Evolutionary conservation across 2,888 invertebrate genomes (phyloP).

Genomic region (Crepidodera aurea): DNA sequence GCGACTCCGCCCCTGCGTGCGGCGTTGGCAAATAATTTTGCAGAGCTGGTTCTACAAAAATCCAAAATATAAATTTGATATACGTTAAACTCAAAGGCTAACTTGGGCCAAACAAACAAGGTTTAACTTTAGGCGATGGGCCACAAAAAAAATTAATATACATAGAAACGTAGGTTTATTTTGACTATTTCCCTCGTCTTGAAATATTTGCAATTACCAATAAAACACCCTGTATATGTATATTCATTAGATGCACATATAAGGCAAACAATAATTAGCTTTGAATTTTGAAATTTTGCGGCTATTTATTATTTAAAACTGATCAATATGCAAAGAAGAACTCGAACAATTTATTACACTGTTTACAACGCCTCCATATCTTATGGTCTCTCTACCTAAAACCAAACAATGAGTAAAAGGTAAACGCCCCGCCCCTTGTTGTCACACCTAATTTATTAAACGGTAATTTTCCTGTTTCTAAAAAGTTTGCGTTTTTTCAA

Average conservation of each 20-base stretch:
- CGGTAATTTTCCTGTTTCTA: slow-evolving; percentile 17
- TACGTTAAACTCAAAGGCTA: too few relatives aligned
- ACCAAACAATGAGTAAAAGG: slow-evolving; percentile 30
- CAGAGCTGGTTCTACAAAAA: not conserved
- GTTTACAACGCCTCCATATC: slow-evolving; percentile 19
- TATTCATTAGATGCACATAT: not conserved
- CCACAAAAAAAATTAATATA: too few relatives aligned
- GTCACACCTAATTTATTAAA: slow-evolving; percentile 31
- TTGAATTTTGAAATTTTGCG: slow-evolving; percentile 1
- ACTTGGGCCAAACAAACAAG: too few relatives aligned
- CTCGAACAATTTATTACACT: slow-evolving; percentile 18
- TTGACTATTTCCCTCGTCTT: too few relatives aligned
- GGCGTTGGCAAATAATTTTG: slow-evolving; percentile 4
- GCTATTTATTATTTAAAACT: slow-evolving; percentile 18
- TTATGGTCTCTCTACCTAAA: slow-evolving; percentile 16
- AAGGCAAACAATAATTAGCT: slow-evolving; percentile 11
- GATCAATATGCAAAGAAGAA: slow-evolving; percentile 24
- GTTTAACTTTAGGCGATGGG: too few relatives aligned
- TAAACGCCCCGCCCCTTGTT: slow-evolving; percentile 24
- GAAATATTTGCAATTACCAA: too few relatives aligned
- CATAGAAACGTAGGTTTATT: too few relatives aligned
- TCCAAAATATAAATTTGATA: not conserved
- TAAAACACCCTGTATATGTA: too few relatives aligned
- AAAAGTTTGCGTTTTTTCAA: slow-evolving; percentile 12
- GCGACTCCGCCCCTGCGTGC: slow-evolving; percentile 11